Conservation (phyloP, 92 coral and sea anemone species). For the Porites lobata region DNA sequence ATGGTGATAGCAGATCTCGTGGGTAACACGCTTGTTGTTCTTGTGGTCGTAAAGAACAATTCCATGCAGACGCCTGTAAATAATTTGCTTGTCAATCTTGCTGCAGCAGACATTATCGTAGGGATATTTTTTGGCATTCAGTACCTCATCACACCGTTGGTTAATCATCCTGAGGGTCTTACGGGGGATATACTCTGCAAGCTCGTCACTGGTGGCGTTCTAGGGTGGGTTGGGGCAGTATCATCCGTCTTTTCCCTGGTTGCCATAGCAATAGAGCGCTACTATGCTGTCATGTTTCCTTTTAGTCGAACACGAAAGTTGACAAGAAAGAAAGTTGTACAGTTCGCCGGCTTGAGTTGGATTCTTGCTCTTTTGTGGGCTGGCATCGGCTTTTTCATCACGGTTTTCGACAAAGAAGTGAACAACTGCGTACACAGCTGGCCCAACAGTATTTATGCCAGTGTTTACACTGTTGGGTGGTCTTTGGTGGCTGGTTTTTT, state of each 20-base stretch:
- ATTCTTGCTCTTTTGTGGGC: constrained; percentile 8
- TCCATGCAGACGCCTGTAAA: constrained; percentile 48
- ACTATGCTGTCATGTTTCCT: constrained; percentile 37
- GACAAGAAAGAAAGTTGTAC: not conserved
- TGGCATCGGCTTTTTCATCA: constrained; percentile 13
- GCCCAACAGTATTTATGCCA: constrained; percentile 4
- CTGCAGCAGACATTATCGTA: constrained; percentile 28
- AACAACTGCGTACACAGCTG: constrained; percentile 10
- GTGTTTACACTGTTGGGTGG: constrained; percentile 26
- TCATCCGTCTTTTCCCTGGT: constrained; percentile 38
- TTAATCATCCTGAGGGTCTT: constrained; percentile 11
- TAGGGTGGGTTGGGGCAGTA: constrained; percentile 51
- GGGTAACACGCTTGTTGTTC: not conserved
- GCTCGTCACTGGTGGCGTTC: constrained; percentile 42
- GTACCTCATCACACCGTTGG: constrained; percentile 28
- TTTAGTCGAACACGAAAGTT: constrained; percentile 22
- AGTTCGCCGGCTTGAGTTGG: not conserved
- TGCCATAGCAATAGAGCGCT: constrained; percentile 51
- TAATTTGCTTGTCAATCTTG: constrained; percentile 39
- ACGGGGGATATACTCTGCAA: constrained; percentile 47
- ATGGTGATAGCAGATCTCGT: not conserved
- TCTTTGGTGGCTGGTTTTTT: constrained; percentile 7
- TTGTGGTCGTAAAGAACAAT: not conserved
- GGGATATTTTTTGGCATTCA: constrained; percentile 46
- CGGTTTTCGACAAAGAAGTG: not conserved